Evolutionary conservation across 2,113 vertebrate species (phyloP).

Genomic region (Crotophaga sulcirostris): DNA sequence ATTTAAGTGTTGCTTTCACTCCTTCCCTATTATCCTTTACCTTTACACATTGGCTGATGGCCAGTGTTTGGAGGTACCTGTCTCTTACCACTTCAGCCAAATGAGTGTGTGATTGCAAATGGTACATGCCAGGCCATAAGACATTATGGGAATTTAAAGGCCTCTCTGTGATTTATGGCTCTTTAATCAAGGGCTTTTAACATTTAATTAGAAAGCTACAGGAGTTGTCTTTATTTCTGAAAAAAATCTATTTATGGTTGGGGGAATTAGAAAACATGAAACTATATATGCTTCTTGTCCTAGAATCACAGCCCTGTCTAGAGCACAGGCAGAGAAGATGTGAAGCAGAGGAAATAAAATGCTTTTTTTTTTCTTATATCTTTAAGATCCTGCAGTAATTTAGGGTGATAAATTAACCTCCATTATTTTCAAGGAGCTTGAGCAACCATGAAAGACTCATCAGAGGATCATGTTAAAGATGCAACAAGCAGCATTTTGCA

Average conservation of each 20-base stretch:
- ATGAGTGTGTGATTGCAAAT: background rate
- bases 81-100: background rate
- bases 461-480: background rate
- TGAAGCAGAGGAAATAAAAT: background rate
- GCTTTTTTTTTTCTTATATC: background rate
- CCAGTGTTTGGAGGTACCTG: background rate
- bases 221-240: conserved; percentile 70
- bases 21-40: background rate
- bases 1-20: background rate
- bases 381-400: conserved; percentile 40
- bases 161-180: conserved; percentile 55
- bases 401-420: conserved; percentile 45
- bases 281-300: background rate
- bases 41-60: background rate
- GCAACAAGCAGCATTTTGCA: background rate
- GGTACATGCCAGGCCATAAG: background rate
- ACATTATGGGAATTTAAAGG: conserved; percentile 52
- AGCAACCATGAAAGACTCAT: background rate
- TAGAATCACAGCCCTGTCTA: background rate
- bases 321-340: background rate
- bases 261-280: background rate
- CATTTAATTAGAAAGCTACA: conserved; percentile 73
- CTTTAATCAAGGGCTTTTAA: conserved; percentile 71
- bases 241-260: conserved; percentile 63
- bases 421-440: background rate